These are phyloP conservation scores for Catocala fraxini DNA, from an alignment of 2,888 invertebrate species.

Conservation along the genomic window DNA sequence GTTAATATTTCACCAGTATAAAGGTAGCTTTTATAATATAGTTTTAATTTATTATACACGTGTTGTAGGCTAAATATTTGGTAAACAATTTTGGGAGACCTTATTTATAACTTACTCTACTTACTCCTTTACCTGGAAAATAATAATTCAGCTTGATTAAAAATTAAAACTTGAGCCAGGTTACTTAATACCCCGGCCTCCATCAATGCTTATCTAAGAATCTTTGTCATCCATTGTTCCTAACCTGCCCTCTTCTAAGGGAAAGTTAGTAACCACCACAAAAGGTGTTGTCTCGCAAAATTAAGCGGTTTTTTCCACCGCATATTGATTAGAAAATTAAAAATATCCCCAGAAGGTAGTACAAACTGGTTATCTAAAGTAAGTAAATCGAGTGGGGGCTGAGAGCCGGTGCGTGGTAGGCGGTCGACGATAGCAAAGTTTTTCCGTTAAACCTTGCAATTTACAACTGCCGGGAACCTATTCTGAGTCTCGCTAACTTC, in stretches of 20 bases:
- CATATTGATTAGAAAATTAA: conserved; percentile 56
- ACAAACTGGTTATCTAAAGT: conserved; percentile 48
- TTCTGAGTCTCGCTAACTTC: conserved; percentile 33
- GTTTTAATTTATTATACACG: too few species aligned
- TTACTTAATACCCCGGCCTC: conserved; percentile 25
- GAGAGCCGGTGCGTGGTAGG: conserved; percentile 37
- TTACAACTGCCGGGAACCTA: conserved; percentile 57
- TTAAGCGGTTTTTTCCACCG: conserved; percentile 38
- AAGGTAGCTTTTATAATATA: too few species aligned
- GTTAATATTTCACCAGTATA: too few species aligned
- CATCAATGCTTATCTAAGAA: conserved; percentile 38
- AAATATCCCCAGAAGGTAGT: conserved; percentile 36
- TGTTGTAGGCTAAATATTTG: too few species aligned
- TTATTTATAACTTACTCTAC: too few species aligned
- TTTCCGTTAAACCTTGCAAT: conserved; percentile 64
- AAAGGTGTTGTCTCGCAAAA: conserved; percentile 46
- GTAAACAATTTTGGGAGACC: too few species aligned
- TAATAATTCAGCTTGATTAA: conserved; percentile 13
- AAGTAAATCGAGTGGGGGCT: conserved; percentile 38
- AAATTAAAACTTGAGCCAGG: conserved; percentile 34
- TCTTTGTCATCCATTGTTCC: conserved; percentile 39
- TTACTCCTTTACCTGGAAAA: neutral
- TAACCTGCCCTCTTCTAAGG: conserved; percentile 22
- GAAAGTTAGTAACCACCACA: conserved; percentile 37
- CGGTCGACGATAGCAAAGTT: conserved; percentile 61